Evolutionary conservation across 2,888 invertebrate species (phyloP).

Genomic region (Parnassius apollo): DNA sequence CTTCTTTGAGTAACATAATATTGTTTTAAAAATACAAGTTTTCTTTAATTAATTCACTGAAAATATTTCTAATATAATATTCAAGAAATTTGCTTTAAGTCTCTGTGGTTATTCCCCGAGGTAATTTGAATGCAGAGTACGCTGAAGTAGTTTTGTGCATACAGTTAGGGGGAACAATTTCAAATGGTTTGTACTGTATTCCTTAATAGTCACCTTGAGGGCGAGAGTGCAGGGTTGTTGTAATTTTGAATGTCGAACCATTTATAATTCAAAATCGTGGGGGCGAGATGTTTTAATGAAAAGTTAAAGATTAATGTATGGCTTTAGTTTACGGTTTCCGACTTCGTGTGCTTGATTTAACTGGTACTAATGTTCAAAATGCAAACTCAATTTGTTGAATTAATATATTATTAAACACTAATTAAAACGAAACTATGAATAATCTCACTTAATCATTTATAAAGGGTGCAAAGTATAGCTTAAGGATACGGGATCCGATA

Average conservation of each 20-base stretch:
- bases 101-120: conserved; percentile 42
- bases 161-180: conserved; percentile 61
- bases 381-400: no score
- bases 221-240: conserved; percentile 37
- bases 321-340: not conserved
- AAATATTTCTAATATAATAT: conserved; percentile 10
- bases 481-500: no score
- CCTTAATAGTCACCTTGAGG: conserved; percentile 68
- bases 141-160: conserved; percentile 68
- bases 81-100: conserved; percentile 1
- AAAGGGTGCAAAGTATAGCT: no score
- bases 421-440: no score
- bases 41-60: not conserved
- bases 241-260: conserved; percentile 33
- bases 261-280: conserved; percentile 24
- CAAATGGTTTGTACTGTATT: conserved; percentile 55
- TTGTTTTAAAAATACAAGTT: no score
- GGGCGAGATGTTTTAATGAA: conserved; percentile 7
- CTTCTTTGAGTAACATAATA: no score
- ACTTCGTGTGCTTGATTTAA: not conserved
- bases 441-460: no score
- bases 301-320: conserved; percentile 8
- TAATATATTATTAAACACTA: no score
- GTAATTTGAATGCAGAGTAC: conserved; percentile 68
- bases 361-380: no score